Base-by-base conservation (phyloP, 2,888 invertebrate species). In the Epsilonema sp. region DNA sequence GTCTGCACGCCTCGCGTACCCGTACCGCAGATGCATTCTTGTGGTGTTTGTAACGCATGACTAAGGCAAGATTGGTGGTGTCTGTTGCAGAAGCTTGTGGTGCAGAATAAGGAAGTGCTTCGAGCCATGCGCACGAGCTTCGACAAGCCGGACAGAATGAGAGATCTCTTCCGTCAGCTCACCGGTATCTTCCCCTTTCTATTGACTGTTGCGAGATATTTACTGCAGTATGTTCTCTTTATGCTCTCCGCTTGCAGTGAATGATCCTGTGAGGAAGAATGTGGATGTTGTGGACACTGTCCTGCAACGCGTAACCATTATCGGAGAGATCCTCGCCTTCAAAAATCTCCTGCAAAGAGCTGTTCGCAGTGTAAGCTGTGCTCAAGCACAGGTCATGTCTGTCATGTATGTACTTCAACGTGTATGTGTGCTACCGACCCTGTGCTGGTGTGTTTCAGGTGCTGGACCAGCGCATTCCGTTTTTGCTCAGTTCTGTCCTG, bases 131-230 rank as follows among this genome's bases (percentile, higher is more conserved):
- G 97, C 57, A 89, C 90, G 1, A 90, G 87, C 67, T 99, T 92
- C 64, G 97, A 99, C 65, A 92, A 97, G 63, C 92, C 94, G 0
- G 92, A 94, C 58, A 79, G 85, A 36, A 94, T 97, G 92, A 84
- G 84, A 64, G 92, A 94, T 59, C 82, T 94, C 55, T 85, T 84
- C 58, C 83, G 84, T 63, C 77, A 78, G 59, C 68, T 94, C 46
- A 40, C 44, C 5, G 43, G 50, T 44, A 31, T 13, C 31, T 13
- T 31, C 16, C 8, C 8, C 16, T 31, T 31, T 31, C 16, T 13
- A 13, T 31, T 31, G 16, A 31, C 31, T n/a, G n/a, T n/a, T n/a
- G n/a, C n/a, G n/a, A n/a, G n/a, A n/a, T n/a, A n/a, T n/a, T n/a
- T n/a, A n/a, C n/a, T n/a, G n/a, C n/a, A n/a, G n/a, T n/a, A n/a